Evolutionary conservation across 2,113 vertebrate genomes (phyloP).

Genomic region (Notothenia rossii): DNA sequence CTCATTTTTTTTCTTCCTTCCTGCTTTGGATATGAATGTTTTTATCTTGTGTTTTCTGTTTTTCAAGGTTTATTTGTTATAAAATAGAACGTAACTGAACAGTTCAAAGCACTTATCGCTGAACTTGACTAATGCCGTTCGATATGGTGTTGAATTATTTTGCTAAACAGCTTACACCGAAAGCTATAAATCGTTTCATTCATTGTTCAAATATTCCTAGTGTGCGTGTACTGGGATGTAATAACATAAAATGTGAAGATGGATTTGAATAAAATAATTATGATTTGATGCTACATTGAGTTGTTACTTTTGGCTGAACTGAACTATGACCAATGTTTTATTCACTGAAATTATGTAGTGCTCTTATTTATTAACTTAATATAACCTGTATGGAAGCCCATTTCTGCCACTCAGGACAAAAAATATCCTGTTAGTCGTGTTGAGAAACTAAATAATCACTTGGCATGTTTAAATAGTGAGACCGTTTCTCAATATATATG

Average conservation of each 20-base stretch:
- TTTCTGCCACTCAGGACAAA: too few relatives aligned
- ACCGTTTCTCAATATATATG: too few relatives aligned
- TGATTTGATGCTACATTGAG: background rate
- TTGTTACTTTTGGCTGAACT: background rate
- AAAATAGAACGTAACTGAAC: background rate
- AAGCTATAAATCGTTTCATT: background rate
- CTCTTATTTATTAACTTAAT: background rate
- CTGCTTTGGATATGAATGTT: too few relatives aligned
- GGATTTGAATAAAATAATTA: constrained; percentile 39
- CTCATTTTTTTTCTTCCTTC: background rate
- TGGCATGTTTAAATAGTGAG: too few relatives aligned
- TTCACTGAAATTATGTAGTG: background rate
- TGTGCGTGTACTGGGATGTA: background rate
- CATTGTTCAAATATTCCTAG: background rate
- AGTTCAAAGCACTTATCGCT: background rate
- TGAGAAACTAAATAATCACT: too few relatives aligned
- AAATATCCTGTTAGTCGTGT: too few relatives aligned
- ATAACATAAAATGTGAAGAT: background rate
- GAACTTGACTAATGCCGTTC: background rate
- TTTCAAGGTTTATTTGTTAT: background rate
- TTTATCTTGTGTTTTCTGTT: background rate
- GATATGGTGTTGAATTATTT: background rate
- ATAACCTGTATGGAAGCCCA: background rate
- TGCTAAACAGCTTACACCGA: background rate
- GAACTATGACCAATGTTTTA: background rate